A percentile compares a stretch with the other conserved stretches of the same genome.
These are phyloP conservation scores for Bucorvus abyssinicus DNA, from an alignment of 2,797 vertebrate species.

Conservation along the genomic window DNA sequence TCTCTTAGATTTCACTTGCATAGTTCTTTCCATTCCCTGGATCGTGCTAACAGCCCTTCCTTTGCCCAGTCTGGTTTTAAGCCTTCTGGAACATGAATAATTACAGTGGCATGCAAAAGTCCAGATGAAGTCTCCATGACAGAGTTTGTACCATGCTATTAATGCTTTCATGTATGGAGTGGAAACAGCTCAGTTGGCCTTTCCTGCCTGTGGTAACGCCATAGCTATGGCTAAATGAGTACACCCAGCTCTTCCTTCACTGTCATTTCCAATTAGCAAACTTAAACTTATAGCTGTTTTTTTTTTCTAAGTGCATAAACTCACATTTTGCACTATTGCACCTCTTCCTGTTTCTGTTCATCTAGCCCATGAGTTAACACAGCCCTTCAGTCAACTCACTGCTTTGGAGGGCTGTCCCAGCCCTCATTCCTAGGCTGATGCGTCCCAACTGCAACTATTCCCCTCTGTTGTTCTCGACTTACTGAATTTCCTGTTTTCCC, in stretches of 20 bases:
- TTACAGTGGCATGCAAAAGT: not conserved
- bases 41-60: not conserved
- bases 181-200: not conserved
- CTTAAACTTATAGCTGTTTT: not conserved
- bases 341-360: not conserved
- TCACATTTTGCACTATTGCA: not conserved
- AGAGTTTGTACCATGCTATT: not conserved
- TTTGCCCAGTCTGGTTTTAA: not conserved
- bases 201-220: not conserved
- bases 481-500: not conserved
- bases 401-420: not conserved
- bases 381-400: not conserved
- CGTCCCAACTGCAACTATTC: not conserved
- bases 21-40: not conserved
- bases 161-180: not conserved
- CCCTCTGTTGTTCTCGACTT: not conserved
- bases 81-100: not conserved
- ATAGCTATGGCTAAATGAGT: not conserved
- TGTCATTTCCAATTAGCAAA: not conserved
- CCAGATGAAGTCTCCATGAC: not conserved
- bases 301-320: not conserved
- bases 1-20: not conserved
- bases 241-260: not conserved
- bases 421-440: not conserved
- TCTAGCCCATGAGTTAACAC: not conserved